Percentiles rank a stretch among this genome's conserved stretches.
These are phyloP conservation scores for Montipora sp. DNA, from an alignment of 64 coral and sea anemone species.

Conservation along the genomic window DNA sequence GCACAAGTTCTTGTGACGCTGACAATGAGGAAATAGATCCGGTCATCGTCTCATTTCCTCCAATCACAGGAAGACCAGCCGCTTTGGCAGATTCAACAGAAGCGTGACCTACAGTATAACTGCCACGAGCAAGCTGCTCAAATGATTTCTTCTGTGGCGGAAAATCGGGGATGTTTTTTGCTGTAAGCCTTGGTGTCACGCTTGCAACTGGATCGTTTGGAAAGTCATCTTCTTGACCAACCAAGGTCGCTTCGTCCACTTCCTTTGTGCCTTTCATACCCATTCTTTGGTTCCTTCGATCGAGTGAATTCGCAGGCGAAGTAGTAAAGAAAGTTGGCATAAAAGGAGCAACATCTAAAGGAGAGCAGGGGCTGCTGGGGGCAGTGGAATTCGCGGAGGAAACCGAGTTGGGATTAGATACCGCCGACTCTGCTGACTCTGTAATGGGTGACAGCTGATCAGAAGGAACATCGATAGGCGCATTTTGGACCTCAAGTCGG, in stretches of 20 bases:
- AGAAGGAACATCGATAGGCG: constrained; percentile 13
- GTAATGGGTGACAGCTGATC: constrained; percentile 87
- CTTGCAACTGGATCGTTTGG: constrained; percentile 35
- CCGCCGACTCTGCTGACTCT: constrained; percentile 73
- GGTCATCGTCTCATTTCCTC: background rate
- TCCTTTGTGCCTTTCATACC: constrained; percentile 1
- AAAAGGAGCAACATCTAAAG: constrained; percentile 88
- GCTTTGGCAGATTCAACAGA: constrained; percentile 85
- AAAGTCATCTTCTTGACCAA: constrained; percentile 2
- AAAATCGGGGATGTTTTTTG: constrained; percentile 15
- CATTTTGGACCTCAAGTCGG: constrained; percentile 9
- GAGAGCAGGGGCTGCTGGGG: constrained; percentile 87
- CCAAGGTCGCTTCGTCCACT: background rate
- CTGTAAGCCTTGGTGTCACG: constrained; percentile 47
- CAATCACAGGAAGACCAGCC: constrained; percentile 97
- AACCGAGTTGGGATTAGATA: constrained; percentile 57
- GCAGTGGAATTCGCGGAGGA: constrained; percentile 73
- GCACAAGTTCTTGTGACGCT: background rate
- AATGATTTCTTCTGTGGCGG: constrained; percentile 52
- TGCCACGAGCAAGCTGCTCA: constrained; percentile 75
- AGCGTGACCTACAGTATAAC: constrained; percentile 80
- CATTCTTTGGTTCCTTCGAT: constrained; percentile 31
- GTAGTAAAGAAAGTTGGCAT: constrained; percentile 85
- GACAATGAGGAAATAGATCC: background rate
- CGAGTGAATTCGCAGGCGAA: constrained; percentile 80